Conservation (phyloP, 2,888 invertebrate species). For the Zhuqinia jingwanae region DNA sequence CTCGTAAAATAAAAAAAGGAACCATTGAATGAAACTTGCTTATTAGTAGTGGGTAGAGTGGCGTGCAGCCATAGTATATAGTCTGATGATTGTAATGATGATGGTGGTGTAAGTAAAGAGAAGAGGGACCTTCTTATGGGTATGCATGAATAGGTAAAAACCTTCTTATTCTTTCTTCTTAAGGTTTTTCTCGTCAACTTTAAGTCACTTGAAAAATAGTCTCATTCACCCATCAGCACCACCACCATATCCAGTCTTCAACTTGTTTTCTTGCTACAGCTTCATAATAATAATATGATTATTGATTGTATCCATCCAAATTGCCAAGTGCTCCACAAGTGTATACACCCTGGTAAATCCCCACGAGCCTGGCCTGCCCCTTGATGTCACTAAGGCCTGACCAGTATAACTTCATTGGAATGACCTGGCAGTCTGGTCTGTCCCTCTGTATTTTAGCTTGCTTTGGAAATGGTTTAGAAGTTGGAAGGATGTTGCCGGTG, state of each 20-base stretch:
- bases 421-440: too few species aligned
- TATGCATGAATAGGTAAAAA: slow-evolving; percentile 47
- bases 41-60: background rate
- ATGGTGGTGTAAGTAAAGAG: background rate
- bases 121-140: slow-evolving; percentile 46
- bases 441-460: background rate
- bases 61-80: background rate
- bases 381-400: too few species aligned
- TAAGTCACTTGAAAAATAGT: slow-evolving; percentile 30
- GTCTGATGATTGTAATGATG: too few species aligned
- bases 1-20: slow-evolving; percentile 47
- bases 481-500: too few species aligned
- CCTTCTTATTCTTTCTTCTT: slow-evolving; percentile 39
- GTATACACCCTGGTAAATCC: too few species aligned
- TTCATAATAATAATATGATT: background rate
- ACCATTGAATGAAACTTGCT: slow-evolving; percentile 41
- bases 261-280: background rate
- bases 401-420: too few species aligned
- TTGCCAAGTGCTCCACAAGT: too few species aligned
- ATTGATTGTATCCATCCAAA: background rate
- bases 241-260: background rate
- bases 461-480: too few species aligned
- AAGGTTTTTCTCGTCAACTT: slow-evolving; percentile 56
- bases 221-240: background rate
- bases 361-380: too few species aligned